Evolutionary conservation across 2,113 vertebrate species (phyloP).

Genomic region (Daboia siamensis): DNA sequence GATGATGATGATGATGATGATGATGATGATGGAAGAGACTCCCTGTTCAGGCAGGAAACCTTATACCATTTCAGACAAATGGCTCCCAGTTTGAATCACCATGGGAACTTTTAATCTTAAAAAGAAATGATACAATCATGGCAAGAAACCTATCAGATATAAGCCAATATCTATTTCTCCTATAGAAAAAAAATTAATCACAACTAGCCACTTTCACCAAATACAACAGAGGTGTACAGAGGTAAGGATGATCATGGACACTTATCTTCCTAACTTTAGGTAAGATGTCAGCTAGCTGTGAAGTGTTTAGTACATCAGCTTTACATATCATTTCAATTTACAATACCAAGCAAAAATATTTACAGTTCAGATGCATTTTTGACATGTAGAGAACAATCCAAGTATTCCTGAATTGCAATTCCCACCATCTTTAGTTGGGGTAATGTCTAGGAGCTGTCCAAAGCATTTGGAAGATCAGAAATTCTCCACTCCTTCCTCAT

Average conservation of each 20-base stretch:
- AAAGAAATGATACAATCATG: background rate
- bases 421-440: background rate
- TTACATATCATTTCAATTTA: background rate
- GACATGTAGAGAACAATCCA: background rate
- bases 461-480: background rate
- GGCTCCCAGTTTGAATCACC: background rate
- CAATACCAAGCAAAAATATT: background rate
- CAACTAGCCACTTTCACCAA: background rate
- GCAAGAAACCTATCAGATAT: background rate
- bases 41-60: too few relatives aligned
- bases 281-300: background rate
- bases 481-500: background rate
- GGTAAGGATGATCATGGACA: background rate
- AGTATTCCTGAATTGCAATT: background rate
- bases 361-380: background rate
- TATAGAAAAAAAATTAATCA: background rate
- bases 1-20: too few relatives aligned
- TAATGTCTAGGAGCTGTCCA: background rate
- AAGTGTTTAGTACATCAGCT: background rate
- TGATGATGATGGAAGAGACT: too few relatives aligned
- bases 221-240: background rate
- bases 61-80: too few relatives aligned
- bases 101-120: background rate
- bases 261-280: background rate
- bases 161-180: background rate